These are phyloP conservation scores for Acrocephalus kingi DNA, from an alignment of 2,113 vertebrate species.

Conservation along the genomic window DNA sequence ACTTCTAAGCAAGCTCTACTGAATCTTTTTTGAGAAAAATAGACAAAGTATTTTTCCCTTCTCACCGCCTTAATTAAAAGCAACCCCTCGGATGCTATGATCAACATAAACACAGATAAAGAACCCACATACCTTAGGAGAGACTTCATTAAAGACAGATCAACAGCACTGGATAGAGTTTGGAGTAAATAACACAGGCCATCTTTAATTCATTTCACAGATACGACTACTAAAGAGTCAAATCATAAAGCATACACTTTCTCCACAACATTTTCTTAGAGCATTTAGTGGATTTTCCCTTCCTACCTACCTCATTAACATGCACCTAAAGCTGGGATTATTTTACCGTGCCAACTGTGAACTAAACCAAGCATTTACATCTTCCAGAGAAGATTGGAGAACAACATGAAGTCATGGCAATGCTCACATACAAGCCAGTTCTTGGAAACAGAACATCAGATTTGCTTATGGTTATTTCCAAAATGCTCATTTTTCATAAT, in stretches of 20 bases:
- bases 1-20: not conserved
- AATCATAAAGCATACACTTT: not conserved
- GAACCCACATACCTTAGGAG: not conserved
- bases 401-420: not conserved
- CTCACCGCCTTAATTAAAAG: not conserved
- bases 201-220: not conserved
- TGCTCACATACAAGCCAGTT: not conserved
- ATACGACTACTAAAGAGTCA: not conserved
- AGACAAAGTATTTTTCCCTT: not conserved
- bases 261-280: not conserved
- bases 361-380: not conserved
- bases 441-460: not conserved
- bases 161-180: not conserved
- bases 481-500: not conserved
- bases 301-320: not conserved
- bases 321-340: not conserved
- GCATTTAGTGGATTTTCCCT: not conserved
- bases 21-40: not conserved
- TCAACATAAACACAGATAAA: not conserved
- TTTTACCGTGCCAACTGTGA: not conserved
- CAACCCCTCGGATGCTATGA: not conserved
- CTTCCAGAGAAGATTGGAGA: not conserved
- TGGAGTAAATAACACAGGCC: not conserved
- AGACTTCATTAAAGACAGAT: not conserved
- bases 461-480: not conserved